Evolutionary conservation across 1,140 invertebrate species (phyloP).

Genomic region (Drosophila albomicans): DNA sequence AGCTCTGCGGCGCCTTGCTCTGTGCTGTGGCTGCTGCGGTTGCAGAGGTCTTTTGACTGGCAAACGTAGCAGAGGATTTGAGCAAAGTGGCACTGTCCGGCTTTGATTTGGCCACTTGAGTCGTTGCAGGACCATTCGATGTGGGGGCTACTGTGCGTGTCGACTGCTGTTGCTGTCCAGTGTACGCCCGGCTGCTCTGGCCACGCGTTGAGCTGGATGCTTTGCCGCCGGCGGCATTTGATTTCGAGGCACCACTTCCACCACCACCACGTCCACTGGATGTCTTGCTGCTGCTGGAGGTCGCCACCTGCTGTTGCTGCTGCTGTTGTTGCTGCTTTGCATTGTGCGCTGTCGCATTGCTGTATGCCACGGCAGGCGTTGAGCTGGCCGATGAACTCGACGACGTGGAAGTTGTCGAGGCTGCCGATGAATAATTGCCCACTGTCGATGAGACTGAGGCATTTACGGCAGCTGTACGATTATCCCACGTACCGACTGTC

Average conservation of each 20-base stretch:
- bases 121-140: slow-evolving; percentile 45
- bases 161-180: slow-evolving; percentile 28
- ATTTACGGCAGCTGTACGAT: slow-evolving; percentile 62
- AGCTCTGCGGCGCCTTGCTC: slow-evolving; percentile 62
- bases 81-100: slow-evolving; percentile 36
- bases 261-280: slow-evolving; percentile 48
- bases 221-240: slow-evolving; percentile 58
- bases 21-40: slow-evolving; percentile 12
- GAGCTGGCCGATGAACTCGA: slow-evolving; percentile 74
- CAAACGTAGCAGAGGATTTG: slow-evolving; percentile 39
- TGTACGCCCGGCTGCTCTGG: slow-evolving; percentile 51
- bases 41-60: slow-evolving; percentile 42
- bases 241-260: slow-evolving; percentile 45
- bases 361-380: slow-evolving; percentile 56
- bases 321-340: slow-evolving; percentile 84
- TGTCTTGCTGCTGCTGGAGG: slow-evolving; percentile 74
- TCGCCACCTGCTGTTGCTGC: slow-evolving; percentile 77
- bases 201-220: slow-evolving; percentile 45
- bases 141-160: slow-evolving; percentile 31
- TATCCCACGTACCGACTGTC: slow-evolving; percentile 80
- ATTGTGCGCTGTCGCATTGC: slow-evolving; percentile 81
- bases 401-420: slow-evolving; percentile 74
- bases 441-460: slow-evolving; percentile 38
- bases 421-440: slow-evolving; percentile 63
- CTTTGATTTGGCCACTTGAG: slow-evolving; percentile 44